phyloP scores from a whole-genome alignment of 1,140 invertebrate species.

The Solenopsis invicta region DNA sequence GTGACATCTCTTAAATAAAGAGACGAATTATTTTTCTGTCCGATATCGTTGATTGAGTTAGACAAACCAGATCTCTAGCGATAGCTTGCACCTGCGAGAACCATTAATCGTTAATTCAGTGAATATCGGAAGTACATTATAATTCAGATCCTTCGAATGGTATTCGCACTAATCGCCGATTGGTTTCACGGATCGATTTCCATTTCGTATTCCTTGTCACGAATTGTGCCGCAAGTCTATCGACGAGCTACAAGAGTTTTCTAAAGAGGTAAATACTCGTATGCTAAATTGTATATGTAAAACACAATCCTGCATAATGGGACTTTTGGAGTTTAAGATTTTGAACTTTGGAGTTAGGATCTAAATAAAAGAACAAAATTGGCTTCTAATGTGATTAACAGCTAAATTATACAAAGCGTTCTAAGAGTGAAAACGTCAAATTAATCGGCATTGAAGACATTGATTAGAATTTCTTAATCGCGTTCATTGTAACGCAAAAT shows the following conservation, averaged over 20 bases:
- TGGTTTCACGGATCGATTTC: slow-evolving; percentile 4
- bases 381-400: neutral
- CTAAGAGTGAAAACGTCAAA: neutral
- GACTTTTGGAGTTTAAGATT: neutral
- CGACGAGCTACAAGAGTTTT: neutral
- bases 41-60: neutral
- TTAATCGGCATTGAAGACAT: neutral
- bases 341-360: too few relatives aligned
- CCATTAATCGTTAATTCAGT: neutral
- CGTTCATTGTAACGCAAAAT: neutral
- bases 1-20: slow-evolving; percentile 8
- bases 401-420: neutral
- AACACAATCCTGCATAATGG: neutral
- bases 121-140: slow-evolving; percentile 7
- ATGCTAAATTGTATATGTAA: neutral
- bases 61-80: neutral
- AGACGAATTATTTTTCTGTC: neutral
- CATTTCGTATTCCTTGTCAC: slow-evolving; percentile 18
- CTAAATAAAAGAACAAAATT: slow-evolving; percentile 6
- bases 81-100: neutral
- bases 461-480: neutral
- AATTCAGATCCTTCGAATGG: slow-evolving; percentile 22
- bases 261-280: neutral
- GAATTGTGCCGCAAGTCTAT: neutral
- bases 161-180: neutral